A percentile compares a stretch with the other conserved stretches of the same genome.
phyloP scores from a whole-genome alignment of 2,888 invertebrate genomes.

The Andrena flavipes region DNA sequence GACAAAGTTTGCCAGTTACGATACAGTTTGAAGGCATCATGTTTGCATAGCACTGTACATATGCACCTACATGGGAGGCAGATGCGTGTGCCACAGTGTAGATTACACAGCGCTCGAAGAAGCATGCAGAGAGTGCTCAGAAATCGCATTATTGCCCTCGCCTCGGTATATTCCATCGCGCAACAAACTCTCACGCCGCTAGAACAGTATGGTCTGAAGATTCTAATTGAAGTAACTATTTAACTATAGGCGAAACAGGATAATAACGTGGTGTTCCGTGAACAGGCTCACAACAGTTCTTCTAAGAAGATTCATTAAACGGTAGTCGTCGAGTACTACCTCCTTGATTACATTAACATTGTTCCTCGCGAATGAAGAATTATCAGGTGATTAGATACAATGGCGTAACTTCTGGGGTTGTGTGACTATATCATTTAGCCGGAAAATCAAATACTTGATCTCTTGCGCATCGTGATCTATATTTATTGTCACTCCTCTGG shows the following conservation, averaged over 20 bases:
- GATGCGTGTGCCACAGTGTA: constrained; percentile 5
- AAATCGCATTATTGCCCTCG: constrained; percentile 48
- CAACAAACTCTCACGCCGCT: constrained; percentile 36
- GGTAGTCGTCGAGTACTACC: background rate
- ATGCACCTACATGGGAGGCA: constrained; percentile 5
- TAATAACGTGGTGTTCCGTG: constrained; percentile 16
- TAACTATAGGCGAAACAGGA: constrained; percentile 10
- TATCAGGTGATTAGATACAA: too few relatives aligned
- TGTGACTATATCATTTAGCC: too few relatives aligned
- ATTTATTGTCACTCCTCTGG: constrained; percentile 15
- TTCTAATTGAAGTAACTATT: constrained; percentile 30
- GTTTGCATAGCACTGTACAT: background rate
- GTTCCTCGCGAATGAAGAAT: background rate
- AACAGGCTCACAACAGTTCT: background rate
- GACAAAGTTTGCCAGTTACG: constrained; percentile 1
- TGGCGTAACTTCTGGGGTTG: too few relatives aligned
- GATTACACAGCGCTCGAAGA: constrained; percentile 41
- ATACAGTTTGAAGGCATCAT: background rate
- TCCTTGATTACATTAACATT: background rate
- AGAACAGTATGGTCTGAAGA: background rate
- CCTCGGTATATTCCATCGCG: background rate
- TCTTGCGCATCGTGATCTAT: background rate
- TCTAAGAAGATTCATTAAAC: background rate
- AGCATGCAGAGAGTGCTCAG: constrained; percentile 40
- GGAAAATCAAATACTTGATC: background rate